Evolutionary conservation across 2,113 vertebrate species (phyloP), one percentile per base, ranked within the genome.

Genomic region (human): DNA sequence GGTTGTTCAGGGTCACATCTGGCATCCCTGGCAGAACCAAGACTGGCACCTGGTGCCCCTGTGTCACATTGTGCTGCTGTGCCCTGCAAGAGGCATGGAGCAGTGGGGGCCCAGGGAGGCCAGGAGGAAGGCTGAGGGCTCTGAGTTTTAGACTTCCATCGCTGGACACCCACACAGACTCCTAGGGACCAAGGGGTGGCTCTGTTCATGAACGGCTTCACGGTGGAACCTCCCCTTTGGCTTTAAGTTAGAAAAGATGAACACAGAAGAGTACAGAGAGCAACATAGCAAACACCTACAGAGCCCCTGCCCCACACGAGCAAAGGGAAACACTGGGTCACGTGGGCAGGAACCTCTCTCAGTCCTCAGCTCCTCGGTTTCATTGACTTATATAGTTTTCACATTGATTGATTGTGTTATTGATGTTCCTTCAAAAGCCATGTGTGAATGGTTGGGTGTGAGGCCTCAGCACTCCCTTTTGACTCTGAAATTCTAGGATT

Each of bases 401-500:
- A 64, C 2, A 2, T 2, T 6, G 27, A 23, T 2, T 5, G 68
- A 43, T 0, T 4, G 57, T 30, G 11, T 48, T 5, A 1, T 12
- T 4, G 55, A 0, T 27, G 7, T 55, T 40, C 30, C 55, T 78
- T 9, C 59, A 0, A 1, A 8, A 57, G 32, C 32, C 0, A 3
- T 27, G 93, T 70, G 55, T 59, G 1, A 78, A 52, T 8, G 25
- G 32, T 17, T 59, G 45, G 35, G 38, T 76, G 45, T 57, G 75
- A 73, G 81, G 22, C 64, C 25, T 48, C 2, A 59, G n/a, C 10
- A 14, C 2, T 35, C 12, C 55, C 25, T 70, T 93, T 70, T 86
- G 66, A 93, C 32, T 38, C 79, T 81, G 89, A 96, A 93, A 90
- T 78, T 64, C 59, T 40, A 79, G 48, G 66, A 73, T 89, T 72